A percentile compares a stretch with the other conserved stretches of the same genome.
These are phyloP conservation scores for Dynastes maya DNA, from an alignment of 2,888 invertebrate species.

Conservation along the genomic window DNA sequence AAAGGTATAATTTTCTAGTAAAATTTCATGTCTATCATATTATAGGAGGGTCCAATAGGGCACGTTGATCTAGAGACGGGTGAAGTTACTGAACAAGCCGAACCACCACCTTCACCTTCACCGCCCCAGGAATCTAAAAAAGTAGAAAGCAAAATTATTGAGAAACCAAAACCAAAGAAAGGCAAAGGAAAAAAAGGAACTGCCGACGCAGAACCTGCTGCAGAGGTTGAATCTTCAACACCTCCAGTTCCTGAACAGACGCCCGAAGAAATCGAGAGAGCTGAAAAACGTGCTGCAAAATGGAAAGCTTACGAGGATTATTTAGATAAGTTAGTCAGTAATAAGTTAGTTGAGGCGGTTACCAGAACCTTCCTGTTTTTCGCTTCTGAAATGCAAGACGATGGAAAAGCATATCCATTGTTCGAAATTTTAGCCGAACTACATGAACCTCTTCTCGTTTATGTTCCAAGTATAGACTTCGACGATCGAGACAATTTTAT, in stretches of 20 bases:
- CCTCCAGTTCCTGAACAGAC: conserved; percentile 54
- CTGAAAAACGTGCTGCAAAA: conserved; percentile 75
- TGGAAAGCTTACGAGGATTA: conserved; percentile 79
- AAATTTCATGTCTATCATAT: conserved; percentile 30
- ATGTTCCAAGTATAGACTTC: conserved; percentile 81
- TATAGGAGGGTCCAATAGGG: conserved; percentile 19
- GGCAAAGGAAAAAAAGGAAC: conserved; percentile 50
- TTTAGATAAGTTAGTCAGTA: conserved; percentile 77
- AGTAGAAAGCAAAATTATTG: conserved; percentile 54
- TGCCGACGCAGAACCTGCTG: conserved; percentile 49
- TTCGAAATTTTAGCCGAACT: conserved; percentile 85
- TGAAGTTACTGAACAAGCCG: conserved; percentile 31
- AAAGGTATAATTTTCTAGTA: neutral
- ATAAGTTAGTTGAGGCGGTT: conserved; percentile 72
- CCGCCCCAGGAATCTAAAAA: conserved; percentile 59
- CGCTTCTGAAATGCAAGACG: conserved; percentile 75
- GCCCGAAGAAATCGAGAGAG: conserved; percentile 56
- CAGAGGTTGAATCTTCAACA: conserved; percentile 44
- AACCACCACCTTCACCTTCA: conserved; percentile 29
- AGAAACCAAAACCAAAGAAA: conserved; percentile 64
- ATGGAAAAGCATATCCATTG: conserved; percentile 77
- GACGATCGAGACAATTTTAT: conserved; percentile 80
- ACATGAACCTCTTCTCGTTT: conserved; percentile 81
- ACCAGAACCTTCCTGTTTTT: conserved; percentile 69
- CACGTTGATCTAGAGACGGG: conserved; percentile 32